Conservation (phyloP, 2,888 invertebrate genomes). For the Nomada flava region DNA sequence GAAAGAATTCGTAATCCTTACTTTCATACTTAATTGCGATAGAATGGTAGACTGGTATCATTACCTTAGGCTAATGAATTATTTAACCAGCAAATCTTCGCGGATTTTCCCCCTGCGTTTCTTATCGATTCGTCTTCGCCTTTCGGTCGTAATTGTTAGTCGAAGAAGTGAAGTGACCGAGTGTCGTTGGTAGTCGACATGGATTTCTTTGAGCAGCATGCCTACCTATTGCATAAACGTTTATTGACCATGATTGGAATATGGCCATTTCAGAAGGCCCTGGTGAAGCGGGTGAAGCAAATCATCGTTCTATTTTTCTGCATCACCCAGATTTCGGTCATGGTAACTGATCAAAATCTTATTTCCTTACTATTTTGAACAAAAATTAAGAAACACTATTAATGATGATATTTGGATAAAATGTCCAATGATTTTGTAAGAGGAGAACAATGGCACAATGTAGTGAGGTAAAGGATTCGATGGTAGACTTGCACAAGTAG, state of each 20-base stretch:
- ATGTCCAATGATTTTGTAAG: not conserved
- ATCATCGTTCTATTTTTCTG: not conserved
- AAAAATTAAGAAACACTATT: not conserved
- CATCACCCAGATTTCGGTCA: not conserved
- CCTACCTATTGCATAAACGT: slow-evolving; percentile 15
- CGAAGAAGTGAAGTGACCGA: not conserved
- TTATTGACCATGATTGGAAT: slow-evolving; percentile 1
- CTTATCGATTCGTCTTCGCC: not conserved
- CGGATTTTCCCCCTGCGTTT: not conserved
- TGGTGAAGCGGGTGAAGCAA: not conserved
- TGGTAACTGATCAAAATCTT: slow-evolving; percentile 10
- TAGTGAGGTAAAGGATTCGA: not conserved
- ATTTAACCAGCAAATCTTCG: slow-evolving; percentile 3
- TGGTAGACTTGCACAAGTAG: too few species aligned
- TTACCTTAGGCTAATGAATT: not conserved
- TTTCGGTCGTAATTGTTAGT: not conserved
- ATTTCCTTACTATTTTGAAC: not conserved
- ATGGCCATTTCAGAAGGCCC: slow-evolving; percentile 10
- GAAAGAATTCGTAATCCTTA: not conserved
- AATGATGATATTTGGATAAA: not conserved
- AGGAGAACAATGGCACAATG: too few species aligned
- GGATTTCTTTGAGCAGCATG: slow-evolving; percentile 26
- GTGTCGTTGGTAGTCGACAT: not conserved
- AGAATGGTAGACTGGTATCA: not conserved
- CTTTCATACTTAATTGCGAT: not conserved